Evolutionary conservation across 2,797 vertebrate genomes (phyloP), one percentile per base, ranked within the genome.

Genomic region (Lepilemur ruficaudatus): DNA sequence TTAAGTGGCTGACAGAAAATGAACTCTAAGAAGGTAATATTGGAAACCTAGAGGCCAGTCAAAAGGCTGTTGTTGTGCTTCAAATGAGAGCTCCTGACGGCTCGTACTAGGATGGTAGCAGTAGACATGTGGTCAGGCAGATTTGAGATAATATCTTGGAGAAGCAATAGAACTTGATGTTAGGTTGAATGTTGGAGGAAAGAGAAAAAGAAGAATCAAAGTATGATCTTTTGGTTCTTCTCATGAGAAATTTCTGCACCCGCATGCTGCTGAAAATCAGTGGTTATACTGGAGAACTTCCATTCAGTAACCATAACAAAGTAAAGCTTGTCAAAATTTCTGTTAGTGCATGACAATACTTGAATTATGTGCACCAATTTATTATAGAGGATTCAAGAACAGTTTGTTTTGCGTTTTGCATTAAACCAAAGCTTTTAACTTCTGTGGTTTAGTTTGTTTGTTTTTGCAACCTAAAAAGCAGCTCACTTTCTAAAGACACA

Each of bases 261-360:
- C 84, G 57, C 48, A 43, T 83, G 61, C 61, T 76, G 30, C 43
- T 70, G 61, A 94, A 84, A 82, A 46, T 70, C 59, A 76, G 20
- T 25, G 28, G 28, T 80, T 90, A 32, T 82, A 25, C 30, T 67
- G 41, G 30, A 76, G 35, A 93, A 69, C 50, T 75, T 86, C 32
- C 7, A 50, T 80, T 89, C 48, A n/a, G 65, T 59, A 57, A 92
- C 72, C 38, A 65, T 15, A 65, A 78, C 78, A 96, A 88, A 81
- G 28, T 87, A 82, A 87, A 92, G 38, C 18, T 48, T 78, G n/a
- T 85, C 59, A 92, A 79, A 93, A 81, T 75, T 48, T 79, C 90
- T 79, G 23, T 52, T 48, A 43, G 32, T n/a, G 12, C 18, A 67
- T 50, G 38, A 87, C 48, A 81, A 65, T 86, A 85, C 25, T 91